Percentiles rank a stretch among this genome's conserved stretches.
These are phyloP conservation scores for Phaethon lepturus DNA, from an alignment of 2,113 vertebrate genomes.

Conservation along the genomic window DNA sequence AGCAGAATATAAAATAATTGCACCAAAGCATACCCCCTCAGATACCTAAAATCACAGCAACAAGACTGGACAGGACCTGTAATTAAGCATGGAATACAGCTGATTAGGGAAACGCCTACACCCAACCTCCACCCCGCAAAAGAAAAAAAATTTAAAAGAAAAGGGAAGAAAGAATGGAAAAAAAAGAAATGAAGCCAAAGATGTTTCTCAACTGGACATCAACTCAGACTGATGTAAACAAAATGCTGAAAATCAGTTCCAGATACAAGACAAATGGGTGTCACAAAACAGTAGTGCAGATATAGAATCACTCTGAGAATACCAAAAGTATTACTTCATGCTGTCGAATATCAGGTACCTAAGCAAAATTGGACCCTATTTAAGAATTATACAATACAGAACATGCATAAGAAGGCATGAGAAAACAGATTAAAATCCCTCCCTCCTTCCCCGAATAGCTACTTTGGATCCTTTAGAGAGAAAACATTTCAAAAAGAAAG, in stretches of 20 bases:
- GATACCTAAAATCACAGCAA: slow-evolving; percentile 75
- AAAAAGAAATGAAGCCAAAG: slow-evolving; percentile 14
- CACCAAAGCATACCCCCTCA: slow-evolving; percentile 75
- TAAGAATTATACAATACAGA: neutral
- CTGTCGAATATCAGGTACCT: slow-evolving; percentile 6
- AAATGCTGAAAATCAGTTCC: slow-evolving; percentile 5
- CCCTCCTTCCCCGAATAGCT: neutral
- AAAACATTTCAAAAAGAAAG: neutral
- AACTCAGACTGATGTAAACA: neutral
- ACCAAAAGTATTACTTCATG: slow-evolving; percentile 21
- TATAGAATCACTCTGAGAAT: neutral
- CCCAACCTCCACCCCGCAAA: slow-evolving; percentile 47
- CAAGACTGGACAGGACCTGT: slow-evolving; percentile 75
- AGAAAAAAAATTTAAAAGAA: neutral
- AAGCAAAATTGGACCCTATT: slow-evolving; percentile 1
- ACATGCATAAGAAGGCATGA: slow-evolving; percentile 1
- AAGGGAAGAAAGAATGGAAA: slow-evolving; percentile 8
- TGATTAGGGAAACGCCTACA: slow-evolving; percentile 72
- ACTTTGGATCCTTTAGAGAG: neutral
- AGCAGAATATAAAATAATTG: slow-evolving; percentile 73
- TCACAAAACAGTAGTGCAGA: slow-evolving; percentile 6
- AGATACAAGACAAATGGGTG: neutral
- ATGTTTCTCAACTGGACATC: slow-evolving; percentile 9
- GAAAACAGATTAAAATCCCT: neutral
- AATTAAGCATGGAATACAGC: slow-evolving; percentile 73